Conservation (phyloP, 37 sponge, comb jelly and placozoan genomes). For the Ianthella basta region DNA sequence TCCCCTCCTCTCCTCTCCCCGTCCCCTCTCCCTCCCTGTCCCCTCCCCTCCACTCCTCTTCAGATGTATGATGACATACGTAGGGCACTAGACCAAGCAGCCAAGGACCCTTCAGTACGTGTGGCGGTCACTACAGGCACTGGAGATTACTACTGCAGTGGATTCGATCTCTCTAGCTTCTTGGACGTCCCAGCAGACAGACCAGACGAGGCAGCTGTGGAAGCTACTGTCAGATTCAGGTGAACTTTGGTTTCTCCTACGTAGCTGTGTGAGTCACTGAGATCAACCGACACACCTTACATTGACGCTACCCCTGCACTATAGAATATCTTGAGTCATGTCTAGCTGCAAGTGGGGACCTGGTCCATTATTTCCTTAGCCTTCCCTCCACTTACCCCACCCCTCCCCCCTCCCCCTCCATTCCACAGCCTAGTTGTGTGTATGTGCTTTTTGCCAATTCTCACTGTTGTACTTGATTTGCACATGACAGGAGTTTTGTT, state of each 20-base stretch:
- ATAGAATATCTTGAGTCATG: no score
- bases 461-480: background rate
- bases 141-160: conserved; percentile 95
- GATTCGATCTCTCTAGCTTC: conserved; percentile 94
- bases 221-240: conserved; percentile 55
- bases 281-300: background rate
- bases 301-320: no score
- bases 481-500: conserved; percentile 72
- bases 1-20: no score
- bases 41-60: background rate
- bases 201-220: conserved; percentile 73
- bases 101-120: conserved; percentile 59
- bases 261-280: no score
- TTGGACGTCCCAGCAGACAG: conserved; percentile 73
- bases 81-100: conserved; percentile 59
- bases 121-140: conserved; percentile 83
- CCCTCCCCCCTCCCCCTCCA: background rate
- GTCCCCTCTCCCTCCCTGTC: no score
- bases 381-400: no score
- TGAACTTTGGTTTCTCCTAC: background rate
- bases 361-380: no score
- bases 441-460: background rate
- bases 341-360: no score
- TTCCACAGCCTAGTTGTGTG: background rate
- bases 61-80: conserved; percentile 88